Evolutionary conservation across 2,888 invertebrate species (phyloP), one percentile per base, ranked within the genome.

Genomic region (Cotesia congregata): DNA sequence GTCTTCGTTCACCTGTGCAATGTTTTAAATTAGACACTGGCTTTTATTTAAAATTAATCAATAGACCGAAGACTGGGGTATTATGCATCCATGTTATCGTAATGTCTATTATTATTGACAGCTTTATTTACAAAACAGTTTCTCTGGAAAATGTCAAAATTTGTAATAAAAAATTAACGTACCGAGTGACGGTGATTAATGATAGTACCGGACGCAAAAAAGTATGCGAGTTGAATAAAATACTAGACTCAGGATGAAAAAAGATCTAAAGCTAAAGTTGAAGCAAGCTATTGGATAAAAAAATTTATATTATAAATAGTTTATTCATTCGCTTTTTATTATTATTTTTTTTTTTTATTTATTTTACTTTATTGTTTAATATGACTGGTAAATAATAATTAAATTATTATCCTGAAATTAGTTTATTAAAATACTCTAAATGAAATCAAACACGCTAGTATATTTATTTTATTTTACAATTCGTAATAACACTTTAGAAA

Each of bases 1-100:
- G 50, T 50, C 50, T 50, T 50, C 50, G 50, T 50, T 50, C 50
- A 50, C 50, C 50, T 50, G 50, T 50, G 50, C 50, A 50, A 50
- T 50, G 50, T 50, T 50, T 50, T 50, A 50, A 50, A 50, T 50
- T 50, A 50, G 50, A 50, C 50, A 4, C 12, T 50, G 50, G 50
- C 50, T 50, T 50, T 50, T 50, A 50, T 50, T 50, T 50, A 50
- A 50, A 50, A 50, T 50, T 50, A 50, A 50, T 50, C 50, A 50
- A 50, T 50, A 50, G 50, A 50, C 50, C 30, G 30, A 30, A 30
- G 30, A 30, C 30, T 30, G 30, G 30, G 30, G 50, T 50, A 50
- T 50, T 50, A 50, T 50, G 6, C 7, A 50, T 12, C 9, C 50
- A 50, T 12, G 50, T 50, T 50, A 50, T 50, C 50, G 4, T 50